Percentiles rank a stretch among this genome's conserved stretches.
These are phyloP conservation scores for Osmerus mordax DNA, from an alignment of 2,113 vertebrate genomes.

Conservation along the genomic window DNA sequence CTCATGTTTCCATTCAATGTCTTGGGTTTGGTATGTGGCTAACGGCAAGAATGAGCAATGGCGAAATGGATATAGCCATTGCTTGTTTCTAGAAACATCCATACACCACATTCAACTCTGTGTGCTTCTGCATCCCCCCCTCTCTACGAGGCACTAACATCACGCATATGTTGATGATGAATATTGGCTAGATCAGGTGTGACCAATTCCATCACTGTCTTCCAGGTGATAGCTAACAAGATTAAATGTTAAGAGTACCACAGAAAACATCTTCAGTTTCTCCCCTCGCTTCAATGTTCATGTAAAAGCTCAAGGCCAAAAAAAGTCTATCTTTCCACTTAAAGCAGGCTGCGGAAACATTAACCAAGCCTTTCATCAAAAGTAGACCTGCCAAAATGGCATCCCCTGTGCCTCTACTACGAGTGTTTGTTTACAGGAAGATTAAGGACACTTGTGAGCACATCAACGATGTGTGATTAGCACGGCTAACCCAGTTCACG, in stretches of 20 bases:
- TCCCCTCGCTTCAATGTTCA: conserved; percentile 28
- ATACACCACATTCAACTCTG: background rate
- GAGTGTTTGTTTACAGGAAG: conserved; percentile 59
- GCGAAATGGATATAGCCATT: background rate
- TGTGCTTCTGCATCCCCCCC: too few species aligned
- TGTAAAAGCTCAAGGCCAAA: conserved; percentile 13
- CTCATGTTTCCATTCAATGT: background rate
- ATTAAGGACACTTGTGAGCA: conserved; percentile 52
- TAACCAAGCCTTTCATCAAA: conserved; percentile 57
- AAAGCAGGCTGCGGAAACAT: conserved; percentile 48
- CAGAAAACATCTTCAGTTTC: conserved; percentile 22
- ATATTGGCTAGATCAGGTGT: conserved; percentile 22
- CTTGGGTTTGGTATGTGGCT: conserved; percentile 34
- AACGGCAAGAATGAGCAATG: conserved; percentile 15
- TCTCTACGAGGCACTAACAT: too few species aligned
- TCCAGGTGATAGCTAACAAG: background rate
- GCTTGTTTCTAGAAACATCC: conserved; percentile 12
- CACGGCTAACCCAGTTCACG: conserved; percentile 58
- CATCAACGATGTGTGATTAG: conserved; percentile 66
- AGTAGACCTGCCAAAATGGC: conserved; percentile 58
- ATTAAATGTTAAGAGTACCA: conserved; percentile 17
- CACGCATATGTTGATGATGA: background rate
- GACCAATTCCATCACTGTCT: conserved; percentile 5
- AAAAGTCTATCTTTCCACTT: conserved; percentile 34
- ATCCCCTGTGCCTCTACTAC: conserved; percentile 43